Percentiles rank a stretch among this genome's conserved stretches.
These are phyloP conservation scores for Tetramorium simillimum DNA, from an alignment of 1,140 invertebrate species.

Conservation along the genomic window DNA sequence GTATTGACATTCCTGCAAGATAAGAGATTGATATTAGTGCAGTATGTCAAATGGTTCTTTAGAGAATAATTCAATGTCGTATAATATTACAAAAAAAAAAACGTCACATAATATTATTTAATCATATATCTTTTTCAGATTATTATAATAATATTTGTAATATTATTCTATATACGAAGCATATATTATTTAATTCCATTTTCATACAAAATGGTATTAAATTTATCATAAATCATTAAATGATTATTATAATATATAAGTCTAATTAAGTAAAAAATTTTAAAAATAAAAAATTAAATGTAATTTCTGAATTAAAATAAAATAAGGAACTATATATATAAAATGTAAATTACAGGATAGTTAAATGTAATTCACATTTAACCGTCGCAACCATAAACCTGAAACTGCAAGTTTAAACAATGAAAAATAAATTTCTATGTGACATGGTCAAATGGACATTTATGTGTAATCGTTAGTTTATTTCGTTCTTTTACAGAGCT, in stretches of 20 bases:
- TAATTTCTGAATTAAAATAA: neutral
- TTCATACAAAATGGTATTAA: neutral
- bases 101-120: neutral
- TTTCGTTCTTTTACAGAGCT: conserved; percentile 20
- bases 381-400: neutral
- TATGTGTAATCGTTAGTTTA: neutral
- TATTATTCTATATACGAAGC: neutral
- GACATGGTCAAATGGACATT: conserved; percentile 3
- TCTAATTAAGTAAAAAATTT: neutral
- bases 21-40: conserved; percentile 27
- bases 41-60: neutral
- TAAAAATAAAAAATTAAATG: neutral
- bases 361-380: neutral
- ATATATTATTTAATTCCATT: neutral
- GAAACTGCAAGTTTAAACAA: neutral
- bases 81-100: neutral
- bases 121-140: neutral
- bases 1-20: neutral
- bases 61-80: neutral
- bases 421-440: neutral
- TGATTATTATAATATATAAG: neutral
- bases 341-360: neutral
- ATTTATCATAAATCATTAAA: neutral
- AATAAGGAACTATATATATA: neutral
- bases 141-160: neutral